Conservation (phyloP, 2,797 vertebrate species). For the Neomorphus geoffroyi region DNA sequence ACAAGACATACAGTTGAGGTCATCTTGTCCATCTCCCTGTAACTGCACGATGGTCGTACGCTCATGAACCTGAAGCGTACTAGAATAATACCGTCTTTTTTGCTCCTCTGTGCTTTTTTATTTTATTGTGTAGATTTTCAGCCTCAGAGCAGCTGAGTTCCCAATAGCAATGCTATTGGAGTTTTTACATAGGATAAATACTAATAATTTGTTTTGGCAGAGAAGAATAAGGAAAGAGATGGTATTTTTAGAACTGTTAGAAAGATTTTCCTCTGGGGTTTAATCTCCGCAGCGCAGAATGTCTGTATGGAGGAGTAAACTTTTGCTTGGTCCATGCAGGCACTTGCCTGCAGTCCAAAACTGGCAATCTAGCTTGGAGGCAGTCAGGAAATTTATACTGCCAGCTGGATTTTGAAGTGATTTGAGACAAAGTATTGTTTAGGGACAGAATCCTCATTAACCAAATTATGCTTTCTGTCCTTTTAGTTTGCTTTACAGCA, state of each 20-base stretch:
- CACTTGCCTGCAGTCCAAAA: background rate
- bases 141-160: background rate
- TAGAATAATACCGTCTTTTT: background rate
- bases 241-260: background rate
- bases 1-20: background rate
- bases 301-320: background rate
- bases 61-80: background rate
- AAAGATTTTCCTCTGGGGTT: background rate
- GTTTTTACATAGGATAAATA: background rate
- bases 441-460: background rate
- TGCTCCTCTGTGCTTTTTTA: background rate
- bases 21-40: constrained; percentile 19
- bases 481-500: background rate
- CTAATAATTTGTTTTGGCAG: background rate
- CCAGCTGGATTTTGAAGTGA: background rate
- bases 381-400: background rate
- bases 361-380: background rate
- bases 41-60: background rate
- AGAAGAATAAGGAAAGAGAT: background rate
- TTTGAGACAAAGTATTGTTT: background rate
- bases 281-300: background rate
- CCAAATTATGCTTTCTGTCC: background rate
- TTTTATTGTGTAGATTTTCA: background rate
- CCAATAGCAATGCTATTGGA: background rate
- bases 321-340: background rate